Evolutionary conservation across 2,113 vertebrate genomes (phyloP).

Genomic region (Talpa occidentalis): DNA sequence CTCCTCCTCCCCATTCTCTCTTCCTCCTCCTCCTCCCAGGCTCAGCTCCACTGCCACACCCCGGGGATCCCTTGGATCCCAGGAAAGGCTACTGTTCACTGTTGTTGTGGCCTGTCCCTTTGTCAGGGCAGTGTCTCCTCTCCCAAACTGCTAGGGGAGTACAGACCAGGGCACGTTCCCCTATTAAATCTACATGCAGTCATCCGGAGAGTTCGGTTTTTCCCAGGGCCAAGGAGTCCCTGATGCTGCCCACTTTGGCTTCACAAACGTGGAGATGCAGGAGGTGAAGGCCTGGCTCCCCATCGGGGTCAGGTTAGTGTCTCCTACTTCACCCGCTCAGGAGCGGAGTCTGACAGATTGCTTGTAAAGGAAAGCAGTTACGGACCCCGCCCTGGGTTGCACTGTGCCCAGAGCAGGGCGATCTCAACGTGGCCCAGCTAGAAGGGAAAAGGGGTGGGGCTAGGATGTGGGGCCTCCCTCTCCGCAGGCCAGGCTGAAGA

Average conservation of each 20-base stretch:
- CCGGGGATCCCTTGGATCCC: background rate
- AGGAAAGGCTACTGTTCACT: background rate
- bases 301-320: conserved; percentile 91
- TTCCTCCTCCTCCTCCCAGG: background rate
- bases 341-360: conserved; percentile 89
- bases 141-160: background rate
- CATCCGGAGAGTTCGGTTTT: conserved; percentile 91
- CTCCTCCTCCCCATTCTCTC: no score
- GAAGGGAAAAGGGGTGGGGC: rapidly evolving
- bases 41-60: background rate
- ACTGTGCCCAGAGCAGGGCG: background rate
- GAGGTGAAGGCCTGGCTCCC: conserved; percentile 88
- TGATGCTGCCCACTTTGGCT: conserved; percentile 90
- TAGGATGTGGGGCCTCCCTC: background rate
- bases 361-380: conserved; percentile 90
- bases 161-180: no score
- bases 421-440: conserved; percentile 31
- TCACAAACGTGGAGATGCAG: conserved; percentile 89
- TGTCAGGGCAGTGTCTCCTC: background rate
- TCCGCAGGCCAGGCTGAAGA: background rate
- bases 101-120: background rate
- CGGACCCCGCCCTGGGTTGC: conserved; percentile 63
- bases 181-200: conserved; percentile 56
- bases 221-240: conserved; percentile 90
- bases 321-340: conserved; percentile 90